A percentile compares a stretch with the other conserved stretches of the same genome.
Conservation (phyloP, 2,797 vertebrate genomes). For the Molossus alvarezi region DNA sequence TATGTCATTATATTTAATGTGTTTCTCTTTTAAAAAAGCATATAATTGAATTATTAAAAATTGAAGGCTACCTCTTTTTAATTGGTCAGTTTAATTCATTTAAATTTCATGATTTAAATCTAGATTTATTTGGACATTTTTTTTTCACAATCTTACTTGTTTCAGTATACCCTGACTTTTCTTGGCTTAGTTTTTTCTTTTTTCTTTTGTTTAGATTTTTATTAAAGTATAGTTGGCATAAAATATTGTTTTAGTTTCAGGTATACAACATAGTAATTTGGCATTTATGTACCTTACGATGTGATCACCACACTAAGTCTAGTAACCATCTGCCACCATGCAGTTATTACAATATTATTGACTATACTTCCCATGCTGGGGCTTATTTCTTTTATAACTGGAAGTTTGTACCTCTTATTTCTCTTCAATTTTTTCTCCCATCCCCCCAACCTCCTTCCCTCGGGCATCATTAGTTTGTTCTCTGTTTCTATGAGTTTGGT, state of each 20-base stretch:
- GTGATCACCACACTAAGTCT: neutral
- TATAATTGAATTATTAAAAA: conserved; percentile 46
- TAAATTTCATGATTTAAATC: conserved; percentile 45
- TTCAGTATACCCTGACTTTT: neutral
- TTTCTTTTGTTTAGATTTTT: neutral
- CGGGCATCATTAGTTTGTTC: neutral
- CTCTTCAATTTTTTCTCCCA: neutral
- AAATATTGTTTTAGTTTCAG: neutral
- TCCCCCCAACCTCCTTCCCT: too few relatives aligned
- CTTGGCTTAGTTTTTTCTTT: neutral
- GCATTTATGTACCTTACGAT: neutral
- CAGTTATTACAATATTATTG: neutral
- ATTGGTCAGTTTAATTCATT: neutral
- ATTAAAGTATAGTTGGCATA: neutral
- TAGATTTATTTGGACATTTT: neutral
- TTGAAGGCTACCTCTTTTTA: neutral
- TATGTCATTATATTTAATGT: conserved; percentile 16
- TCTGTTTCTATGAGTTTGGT: neutral
- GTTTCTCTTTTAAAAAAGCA: neutral
- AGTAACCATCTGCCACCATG: neutral
- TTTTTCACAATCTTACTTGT: neutral
- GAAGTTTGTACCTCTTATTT: neutral
- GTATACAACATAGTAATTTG: neutral
- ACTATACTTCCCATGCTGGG: neutral
- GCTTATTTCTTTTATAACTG: neutral